Conservation (phyloP, 2,113 vertebrate species). For the Hippocampus barbouri region DNA sequence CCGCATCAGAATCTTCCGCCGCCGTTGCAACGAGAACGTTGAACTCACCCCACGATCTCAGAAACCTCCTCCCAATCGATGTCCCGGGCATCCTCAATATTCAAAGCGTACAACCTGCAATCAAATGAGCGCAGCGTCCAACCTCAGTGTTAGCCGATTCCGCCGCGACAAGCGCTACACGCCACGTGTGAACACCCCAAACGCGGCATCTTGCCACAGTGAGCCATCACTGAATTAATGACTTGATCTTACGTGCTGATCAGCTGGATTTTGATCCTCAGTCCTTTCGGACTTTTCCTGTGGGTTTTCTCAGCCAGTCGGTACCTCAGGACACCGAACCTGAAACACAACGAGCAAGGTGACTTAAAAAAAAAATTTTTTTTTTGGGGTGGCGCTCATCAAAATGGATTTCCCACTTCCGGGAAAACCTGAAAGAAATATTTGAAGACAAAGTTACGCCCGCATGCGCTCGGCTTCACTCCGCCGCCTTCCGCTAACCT, state of each 20-base stretch:
- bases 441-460: too few species aligned
- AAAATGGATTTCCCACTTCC: too few species aligned
- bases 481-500: background rate
- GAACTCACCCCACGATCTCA: background rate
- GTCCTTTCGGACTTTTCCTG: background rate
- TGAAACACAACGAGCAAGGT: constrained; percentile 17
- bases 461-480: background rate
- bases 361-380: too few species aligned
- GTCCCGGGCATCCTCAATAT: background rate
- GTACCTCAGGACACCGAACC: constrained; percentile 48
- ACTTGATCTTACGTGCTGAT: constrained; percentile 57
- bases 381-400: too few species aligned
- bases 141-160: constrained; percentile 45
- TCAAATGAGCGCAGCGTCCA: background rate
- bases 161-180: too few species aligned
- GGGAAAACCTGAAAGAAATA: too few species aligned
- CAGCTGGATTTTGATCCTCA: constrained; percentile 52
- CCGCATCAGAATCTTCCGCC: background rate
- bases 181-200: too few species aligned
- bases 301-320: constrained; percentile 27
- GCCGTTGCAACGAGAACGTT: too few species aligned
- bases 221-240: background rate
- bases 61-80: background rate
- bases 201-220: too few species aligned
- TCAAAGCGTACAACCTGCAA: background rate